phyloP scores from a whole-genome alignment of 1,140 invertebrate genomes.

The Potamilus streckersoni region DNA sequence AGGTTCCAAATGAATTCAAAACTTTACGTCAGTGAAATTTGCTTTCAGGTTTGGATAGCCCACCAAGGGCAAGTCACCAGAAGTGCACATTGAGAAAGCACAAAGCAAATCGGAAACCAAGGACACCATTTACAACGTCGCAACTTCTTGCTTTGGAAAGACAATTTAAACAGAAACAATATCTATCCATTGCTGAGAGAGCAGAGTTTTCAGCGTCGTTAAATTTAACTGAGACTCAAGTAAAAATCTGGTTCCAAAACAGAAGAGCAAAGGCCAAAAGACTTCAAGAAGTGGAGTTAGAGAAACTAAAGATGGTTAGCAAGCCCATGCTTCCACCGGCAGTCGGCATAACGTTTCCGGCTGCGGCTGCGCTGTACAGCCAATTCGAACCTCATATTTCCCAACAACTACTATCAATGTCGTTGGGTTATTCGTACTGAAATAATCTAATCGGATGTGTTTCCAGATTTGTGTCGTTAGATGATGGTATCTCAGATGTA shows the following conservation, averaged over 20 bases:
- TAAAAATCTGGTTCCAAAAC: conserved; percentile 98
- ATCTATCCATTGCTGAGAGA: conserved; percentile 92
- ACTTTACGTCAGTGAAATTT: no score
- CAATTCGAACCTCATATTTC: no score
- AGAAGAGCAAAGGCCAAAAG: conserved; percentile 93
- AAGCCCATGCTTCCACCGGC: conserved; percentile 64
- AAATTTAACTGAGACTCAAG: conserved; percentile 90
- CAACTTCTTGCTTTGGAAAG: conserved; percentile 93
- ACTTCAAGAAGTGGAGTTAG: conserved; percentile 87
- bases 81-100: conserved; percentile 94
- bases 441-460: no score
- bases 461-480: no score
- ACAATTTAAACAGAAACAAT: conserved; percentile 96
- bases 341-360: conserved; percentile 55
- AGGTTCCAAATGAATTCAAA: no score
- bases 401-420: no score
- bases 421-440: no score
- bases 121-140: conserved; percentile 97
- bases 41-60: conserved; percentile 24
- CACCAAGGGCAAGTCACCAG: conserved; percentile 60
- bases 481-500: no score
- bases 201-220: conserved; percentile 95
- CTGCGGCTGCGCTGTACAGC: conserved; percentile 32
- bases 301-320: conserved; percentile 73
- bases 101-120: conserved; percentile 96